These are phyloP conservation scores for Nasua narica DNA, from an alignment of 2,797 vertebrate species.

Conservation along the genomic window DNA sequence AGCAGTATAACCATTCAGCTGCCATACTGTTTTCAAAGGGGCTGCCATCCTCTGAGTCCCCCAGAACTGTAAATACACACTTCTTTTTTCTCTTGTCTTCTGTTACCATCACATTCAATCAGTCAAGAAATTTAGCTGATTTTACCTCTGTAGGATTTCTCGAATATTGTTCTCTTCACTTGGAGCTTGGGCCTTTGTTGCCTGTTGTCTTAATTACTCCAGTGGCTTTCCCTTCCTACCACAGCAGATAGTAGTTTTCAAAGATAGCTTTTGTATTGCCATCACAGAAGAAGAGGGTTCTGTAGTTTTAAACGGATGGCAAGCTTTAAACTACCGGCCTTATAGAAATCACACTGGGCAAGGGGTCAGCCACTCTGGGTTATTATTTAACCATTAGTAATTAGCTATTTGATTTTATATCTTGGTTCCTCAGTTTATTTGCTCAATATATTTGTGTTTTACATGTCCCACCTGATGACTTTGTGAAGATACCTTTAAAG, in stretches of 20 bases:
- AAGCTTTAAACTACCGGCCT: background rate
- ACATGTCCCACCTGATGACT: background rate
- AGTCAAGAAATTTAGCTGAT: background rate
- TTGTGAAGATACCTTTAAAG: background rate
- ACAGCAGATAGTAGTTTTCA: background rate
- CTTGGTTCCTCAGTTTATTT: background rate
- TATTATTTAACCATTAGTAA: background rate
- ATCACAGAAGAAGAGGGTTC: background rate
- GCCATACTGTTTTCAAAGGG: background rate
- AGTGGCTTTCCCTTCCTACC: background rate
- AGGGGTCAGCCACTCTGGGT: background rate
- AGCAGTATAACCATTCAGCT: background rate
- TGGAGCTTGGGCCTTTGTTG: background rate
- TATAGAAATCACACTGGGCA: background rate
- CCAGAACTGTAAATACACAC: background rate
- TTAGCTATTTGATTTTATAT: background rate
- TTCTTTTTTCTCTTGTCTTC: conserved; percentile 20
- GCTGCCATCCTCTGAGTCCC: background rate
- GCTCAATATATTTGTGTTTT: background rate
- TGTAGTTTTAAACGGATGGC: background rate
- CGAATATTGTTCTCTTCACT: conserved; percentile 44
- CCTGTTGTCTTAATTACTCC: background rate
- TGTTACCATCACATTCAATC: conserved; percentile 8
- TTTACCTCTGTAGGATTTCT: conserved; percentile 8
- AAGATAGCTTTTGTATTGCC: background rate